Conservation (phyloP, 2,113 vertebrate genomes). For the Mixornis gularis region DNA sequence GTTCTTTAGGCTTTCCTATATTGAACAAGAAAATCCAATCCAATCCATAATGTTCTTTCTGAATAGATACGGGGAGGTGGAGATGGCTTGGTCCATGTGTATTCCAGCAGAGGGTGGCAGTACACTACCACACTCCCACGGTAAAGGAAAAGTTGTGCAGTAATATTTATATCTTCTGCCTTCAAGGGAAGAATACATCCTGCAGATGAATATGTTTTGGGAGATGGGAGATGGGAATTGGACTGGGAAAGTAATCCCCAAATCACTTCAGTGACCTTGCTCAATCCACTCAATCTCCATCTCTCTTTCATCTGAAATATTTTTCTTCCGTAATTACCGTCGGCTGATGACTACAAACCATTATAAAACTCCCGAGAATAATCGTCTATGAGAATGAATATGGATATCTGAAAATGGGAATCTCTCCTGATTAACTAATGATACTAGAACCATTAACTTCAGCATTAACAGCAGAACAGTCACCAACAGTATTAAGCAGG, state of each 20-base stretch:
- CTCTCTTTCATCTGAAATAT: conserved; percentile 5
- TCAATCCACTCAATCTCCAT: not conserved
- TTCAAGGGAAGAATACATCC: not conserved
- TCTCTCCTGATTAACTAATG: not conserved
- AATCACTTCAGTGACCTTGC: not conserved
- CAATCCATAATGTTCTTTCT: not conserved
- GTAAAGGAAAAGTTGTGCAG: not conserved
- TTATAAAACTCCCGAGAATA: not conserved
- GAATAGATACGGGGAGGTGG: not conserved
- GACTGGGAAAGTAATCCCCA: not conserved
- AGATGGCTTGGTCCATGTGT: not conserved
- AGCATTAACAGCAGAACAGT: not conserved
- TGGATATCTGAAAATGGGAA: not conserved
- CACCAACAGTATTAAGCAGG: not conserved
- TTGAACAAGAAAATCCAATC: not conserved
- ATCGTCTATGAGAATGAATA: not conserved
- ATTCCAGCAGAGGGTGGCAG: conserved; percentile 49
- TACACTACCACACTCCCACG: not conserved
- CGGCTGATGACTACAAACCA: not conserved
- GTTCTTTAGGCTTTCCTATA: not conserved
- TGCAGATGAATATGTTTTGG: not conserved
- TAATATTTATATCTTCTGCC: not conserved
- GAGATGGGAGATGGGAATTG: not conserved
- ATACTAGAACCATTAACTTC: not conserved
- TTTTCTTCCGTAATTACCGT: not conserved